Evolutionary conservation across 2,888 invertebrate species (phyloP).

Genomic region (Aradus depressus): DNA sequence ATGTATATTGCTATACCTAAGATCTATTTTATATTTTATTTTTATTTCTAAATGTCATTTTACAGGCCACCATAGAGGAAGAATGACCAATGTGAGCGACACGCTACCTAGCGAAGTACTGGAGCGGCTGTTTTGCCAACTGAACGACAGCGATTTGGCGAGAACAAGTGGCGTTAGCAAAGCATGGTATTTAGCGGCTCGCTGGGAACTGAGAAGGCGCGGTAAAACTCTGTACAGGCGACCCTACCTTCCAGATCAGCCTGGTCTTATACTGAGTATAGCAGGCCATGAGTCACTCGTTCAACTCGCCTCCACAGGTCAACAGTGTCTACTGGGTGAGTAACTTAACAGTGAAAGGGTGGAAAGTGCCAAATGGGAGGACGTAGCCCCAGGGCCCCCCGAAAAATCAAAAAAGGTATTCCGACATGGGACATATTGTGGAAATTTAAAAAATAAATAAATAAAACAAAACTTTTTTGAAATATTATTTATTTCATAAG

Average conservation of each 20-base stretch:
- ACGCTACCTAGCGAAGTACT: conserved; percentile 3
- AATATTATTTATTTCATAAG: no score
- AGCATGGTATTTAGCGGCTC: conserved; percentile 6
- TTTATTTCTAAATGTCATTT: background rate
- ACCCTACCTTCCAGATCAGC: background rate
- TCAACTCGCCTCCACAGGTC: background rate
- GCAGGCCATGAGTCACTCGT: background rate
- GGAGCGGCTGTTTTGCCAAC: conserved; percentile 1
- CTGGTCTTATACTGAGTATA: background rate
- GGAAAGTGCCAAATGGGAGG: no score
- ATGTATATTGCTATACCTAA: no score
- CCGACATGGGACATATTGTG: no score
- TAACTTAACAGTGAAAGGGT: no score
- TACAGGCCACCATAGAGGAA: background rate
- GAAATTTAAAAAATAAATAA: no score
- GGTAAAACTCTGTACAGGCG: conserved; percentile 3
- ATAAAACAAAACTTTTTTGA: no score
- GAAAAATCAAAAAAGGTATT: no score
- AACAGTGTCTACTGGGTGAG: background rate
- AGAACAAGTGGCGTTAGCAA: conserved; percentile 7
- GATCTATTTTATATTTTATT: no score
- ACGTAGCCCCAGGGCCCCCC: no score
- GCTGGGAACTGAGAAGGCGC: background rate
- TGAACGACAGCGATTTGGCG: conserved; percentile 7
- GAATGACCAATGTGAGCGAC: background rate